Evolutionary conservation across 2,888 invertebrate genomes (phyloP), one percentile per base, ranked within the genome.

Genomic region (Panorpa germanica): DNA sequence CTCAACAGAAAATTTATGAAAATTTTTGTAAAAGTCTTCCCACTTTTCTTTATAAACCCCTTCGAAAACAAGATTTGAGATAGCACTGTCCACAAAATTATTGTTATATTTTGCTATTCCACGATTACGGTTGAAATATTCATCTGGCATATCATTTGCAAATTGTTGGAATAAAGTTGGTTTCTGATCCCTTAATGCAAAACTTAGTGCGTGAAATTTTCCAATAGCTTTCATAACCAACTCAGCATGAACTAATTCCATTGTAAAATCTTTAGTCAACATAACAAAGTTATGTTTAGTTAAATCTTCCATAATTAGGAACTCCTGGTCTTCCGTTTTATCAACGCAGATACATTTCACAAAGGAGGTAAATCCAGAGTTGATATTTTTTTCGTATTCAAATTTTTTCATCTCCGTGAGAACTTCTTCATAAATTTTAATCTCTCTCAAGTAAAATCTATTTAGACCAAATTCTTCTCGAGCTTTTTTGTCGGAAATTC

Each of bases 261-360:
- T 14, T 20, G 32, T 24, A 15, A 18, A 28, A 25, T 6, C 24
- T 33, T 33, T 33, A 25, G 33, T 25, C 22, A 25, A 30, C 32
- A 35, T 31, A 29, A 25, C 24, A 26, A 16, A 32, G 10, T 28
- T 32, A 17, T 25, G 22, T 14, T 27, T 13, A 11, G 21, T 18
- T 11, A 35, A 31, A 31, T 37, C 37, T 26, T 37, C 37, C 33
- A 37, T 29, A 16, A 37, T 31, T 14, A 37, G 27, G n/a, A n/a
- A n/a, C n/a, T n/a, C n/a, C n/a, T n/a, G n/a, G n/a, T n/a, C n/a
- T n/a, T n/a, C n/a, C n/a, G n/a, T n/a, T n/a, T n/a, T n/a, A n/a
- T n/a, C n/a, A n/a, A n/a, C n/a, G n/a, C n/a, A n/a, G n/a, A n/a
- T n/a, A 25, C 29, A 29, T 33, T 35, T 34, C 27, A 34, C 33